Base-by-base conservation (phyloP, 2,797 vertebrate species). In the Bradypodion pumilum region DNA sequence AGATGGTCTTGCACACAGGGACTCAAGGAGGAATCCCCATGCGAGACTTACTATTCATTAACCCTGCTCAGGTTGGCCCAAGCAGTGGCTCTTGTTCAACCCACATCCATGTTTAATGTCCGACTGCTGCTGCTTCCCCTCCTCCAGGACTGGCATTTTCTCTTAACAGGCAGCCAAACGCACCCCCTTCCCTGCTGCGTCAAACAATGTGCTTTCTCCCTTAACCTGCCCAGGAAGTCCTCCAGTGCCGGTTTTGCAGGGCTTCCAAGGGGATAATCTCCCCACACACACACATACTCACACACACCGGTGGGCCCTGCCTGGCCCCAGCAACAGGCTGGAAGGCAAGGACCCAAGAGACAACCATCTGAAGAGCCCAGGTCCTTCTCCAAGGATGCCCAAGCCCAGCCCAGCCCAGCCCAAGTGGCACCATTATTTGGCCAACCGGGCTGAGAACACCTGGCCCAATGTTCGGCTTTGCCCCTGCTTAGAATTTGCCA, bases 261-360 rank as follows among this genome's bases (percentile, higher is more conserved):
- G 32, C 19, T 66, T 66, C 29, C n/a, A 12, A 19, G 4, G 73
- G 60, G 2, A 23, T 4, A 27, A 6, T 70, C n/a, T n/a, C n/a
- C n/a, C n/a, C n/a, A n/a, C n/a, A n/a, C n/a, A n/a, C n/a, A n/a
- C n/a, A n/a, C n/a, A n/a, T n/a, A n/a, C n/a, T n/a, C n/a, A n/a
- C n/a, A n/a, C n/a, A n/a, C n/a, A n/a, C n/a, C n/a, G n/a, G 79
- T 79, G 0, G 70, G 37, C 0, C 37, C n/a, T 0, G 0, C 63
- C 2, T 0, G 0, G 59, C 52, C 74, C 37, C 29, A 0, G 0
- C 0, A 8, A 4, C 7, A 2, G 83, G 65, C 56, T 65, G 49
- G 74, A 79, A 19, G 4, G 29, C 13, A 13, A 32, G 1, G 9
- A 37, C n/a, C n/a, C 62, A 0, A 27, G 44, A 74, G 85, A 76